phyloP scores from a whole-genome alignment of 2,888 invertebrate genomes.

The Sminthurinus aureus region DNA sequence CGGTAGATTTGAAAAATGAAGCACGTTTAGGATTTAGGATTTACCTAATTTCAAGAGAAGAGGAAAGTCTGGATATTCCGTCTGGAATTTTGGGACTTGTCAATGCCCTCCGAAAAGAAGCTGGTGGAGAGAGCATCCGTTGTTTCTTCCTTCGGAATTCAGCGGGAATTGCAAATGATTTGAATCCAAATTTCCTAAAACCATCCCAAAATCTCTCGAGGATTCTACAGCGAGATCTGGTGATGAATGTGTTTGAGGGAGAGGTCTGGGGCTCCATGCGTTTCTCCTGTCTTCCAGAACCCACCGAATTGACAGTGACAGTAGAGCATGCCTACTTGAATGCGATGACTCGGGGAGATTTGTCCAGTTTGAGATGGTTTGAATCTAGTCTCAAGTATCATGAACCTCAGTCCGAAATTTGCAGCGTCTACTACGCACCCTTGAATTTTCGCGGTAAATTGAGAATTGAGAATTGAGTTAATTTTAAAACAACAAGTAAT shows the following conservation, averaged over 20 bases:
- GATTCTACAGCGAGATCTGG: conserved; percentile 29
- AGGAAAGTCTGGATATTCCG: conserved; percentile 80
- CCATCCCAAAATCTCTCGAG: background rate
- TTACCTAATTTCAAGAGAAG: conserved; percentile 55
- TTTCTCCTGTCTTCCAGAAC: conserved; percentile 75
- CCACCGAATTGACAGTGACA: conserved; percentile 63
- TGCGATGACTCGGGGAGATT: conserved; percentile 90
- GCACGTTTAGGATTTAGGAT: background rate
- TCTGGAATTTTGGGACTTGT: conserved; percentile 69
- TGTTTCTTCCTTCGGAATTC: conserved; percentile 66
- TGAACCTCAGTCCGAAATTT: background rate
- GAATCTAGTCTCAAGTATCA: conserved; percentile 69
- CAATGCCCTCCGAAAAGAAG: conserved; percentile 66
- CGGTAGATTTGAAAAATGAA: background rate
- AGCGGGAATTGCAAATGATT: conserved; percentile 67
- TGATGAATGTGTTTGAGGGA: conserved; percentile 58
- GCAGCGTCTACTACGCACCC: conserved; percentile 75
- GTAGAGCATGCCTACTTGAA: conserved; percentile 81
- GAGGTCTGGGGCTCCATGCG: conserved; percentile 82
- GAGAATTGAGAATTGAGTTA: no score
- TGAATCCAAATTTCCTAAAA: background rate
- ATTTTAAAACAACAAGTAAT: no score
- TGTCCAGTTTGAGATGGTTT: conserved; percentile 92
- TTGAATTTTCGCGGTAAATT: conserved; percentile 84
- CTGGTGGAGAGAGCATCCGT: conserved; percentile 64